Percentiles rank a stretch among this genome's conserved stretches.
Conservation (phyloP, 1,140 invertebrate species). For the Ganaspis sp. region DNA sequence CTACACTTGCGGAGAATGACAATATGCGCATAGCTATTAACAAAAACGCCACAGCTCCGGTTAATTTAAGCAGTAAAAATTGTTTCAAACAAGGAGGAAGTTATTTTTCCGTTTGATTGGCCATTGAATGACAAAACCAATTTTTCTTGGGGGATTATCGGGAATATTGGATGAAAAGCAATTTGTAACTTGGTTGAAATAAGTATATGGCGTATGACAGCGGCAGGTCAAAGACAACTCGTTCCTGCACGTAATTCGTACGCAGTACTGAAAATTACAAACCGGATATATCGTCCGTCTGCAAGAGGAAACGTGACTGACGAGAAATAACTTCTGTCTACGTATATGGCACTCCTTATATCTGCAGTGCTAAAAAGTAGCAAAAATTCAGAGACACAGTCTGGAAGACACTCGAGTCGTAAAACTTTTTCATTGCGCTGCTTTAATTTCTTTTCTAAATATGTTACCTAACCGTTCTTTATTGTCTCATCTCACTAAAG, state of each 20-base stretch:
- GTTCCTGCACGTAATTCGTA: conserved; percentile 20
- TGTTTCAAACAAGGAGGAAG: too few relatives aligned
- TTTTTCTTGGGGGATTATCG: neutral
- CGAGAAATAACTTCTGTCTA: conserved; percentile 24
- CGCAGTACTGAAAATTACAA: conserved; percentile 25
- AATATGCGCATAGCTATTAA: too few relatives aligned
- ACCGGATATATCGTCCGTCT: conserved; percentile 26
- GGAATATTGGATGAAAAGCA: conserved; percentile 13
- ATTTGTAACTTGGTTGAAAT: conserved; percentile 29
- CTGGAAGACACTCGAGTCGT: neutral
- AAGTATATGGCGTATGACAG: conserved; percentile 9
- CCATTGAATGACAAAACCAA: too few relatives aligned
- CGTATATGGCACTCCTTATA: conserved; percentile 10
- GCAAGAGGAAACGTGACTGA: conserved; percentile 23
- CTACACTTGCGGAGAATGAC: too few relatives aligned
- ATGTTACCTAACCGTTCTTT: neutral
- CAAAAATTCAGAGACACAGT: neutral
- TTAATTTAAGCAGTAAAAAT: neutral
- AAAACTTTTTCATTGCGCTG: neutral
- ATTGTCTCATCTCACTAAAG: neutral
- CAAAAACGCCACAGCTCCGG: too few relatives aligned
- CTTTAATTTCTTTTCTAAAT: neutral
- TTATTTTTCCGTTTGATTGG: neutral
- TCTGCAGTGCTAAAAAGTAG: neutral
- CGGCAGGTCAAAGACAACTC: conserved; percentile 28